Base-by-base conservation (phyloP, 2,113 vertebrate species). In the Corydoras sp. region DNA sequence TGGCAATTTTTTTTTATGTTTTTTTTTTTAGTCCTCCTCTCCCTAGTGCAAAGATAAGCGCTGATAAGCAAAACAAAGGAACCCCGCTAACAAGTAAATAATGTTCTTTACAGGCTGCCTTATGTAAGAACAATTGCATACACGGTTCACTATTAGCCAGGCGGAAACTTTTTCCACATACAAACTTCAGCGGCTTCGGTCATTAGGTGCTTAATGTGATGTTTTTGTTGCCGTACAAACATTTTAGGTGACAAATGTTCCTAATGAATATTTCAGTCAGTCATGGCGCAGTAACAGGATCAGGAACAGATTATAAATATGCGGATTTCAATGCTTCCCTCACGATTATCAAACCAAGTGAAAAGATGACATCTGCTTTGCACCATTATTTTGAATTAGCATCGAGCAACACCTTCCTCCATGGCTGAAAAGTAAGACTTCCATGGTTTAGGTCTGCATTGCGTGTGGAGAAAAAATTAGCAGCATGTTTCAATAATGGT, bases 121-220 rank as follows among this genome's bases (percentile, higher is more conserved):
- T 43, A 43, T 8, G 35, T 43, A 43, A 43, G 35, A 43, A 43
- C 35, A 43, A 43, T 2, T 8, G 35, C 35, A 43, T 43, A 5
- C 18, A 24, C 18, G 18, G 35, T 43, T 43, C 7, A 43, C 1
- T 43, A 43, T 43, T 43, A 14, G 29, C 58, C 14, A 69, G 68
- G 56, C 43, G 14, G 31, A 56, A 72, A 72, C 69, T 48, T 72
- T 72, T 61, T 29, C 50, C 24, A 5, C 49, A 50, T 62, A 53
- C 10, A 12, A 14, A 32, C 54, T 49, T 64, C 51, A 62, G 68
- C 31, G 35, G 60, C 31, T 31, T 71, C 51, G 13, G 56, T 64
- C 61, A 64, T 64, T 63, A 71, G 69, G 50, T 71, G 69, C 60
- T 64, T 64, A 72, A 72, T 64, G 61, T 71, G 69, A 62, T 48